These are phyloP conservation scores for Chrysemys picta DNA, from an alignment of 2,113 vertebrate species.

Conservation along the genomic window DNA sequence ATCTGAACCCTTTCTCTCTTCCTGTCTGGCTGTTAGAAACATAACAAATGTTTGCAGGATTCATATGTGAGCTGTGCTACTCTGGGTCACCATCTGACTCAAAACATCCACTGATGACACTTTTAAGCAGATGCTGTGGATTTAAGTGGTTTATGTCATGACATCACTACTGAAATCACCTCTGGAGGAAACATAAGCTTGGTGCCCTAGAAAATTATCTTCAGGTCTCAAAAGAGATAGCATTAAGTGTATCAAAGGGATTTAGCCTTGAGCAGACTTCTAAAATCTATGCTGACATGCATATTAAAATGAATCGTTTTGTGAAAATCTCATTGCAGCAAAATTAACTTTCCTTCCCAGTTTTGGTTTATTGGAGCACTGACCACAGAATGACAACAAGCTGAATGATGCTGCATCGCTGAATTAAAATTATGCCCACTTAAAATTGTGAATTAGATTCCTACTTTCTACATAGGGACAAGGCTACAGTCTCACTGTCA, in stretches of 20 bases:
- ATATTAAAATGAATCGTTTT: slow-evolving; percentile 15
- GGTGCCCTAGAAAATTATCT: slow-evolving; percentile 32
- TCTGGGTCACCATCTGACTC: slow-evolving; percentile 23
- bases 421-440: slow-evolving; percentile 29
- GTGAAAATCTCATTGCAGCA: background rate
- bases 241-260: background rate
- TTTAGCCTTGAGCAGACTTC: slow-evolving; percentile 10
- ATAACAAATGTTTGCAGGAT: background rate
- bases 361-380: slow-evolving; percentile 7
- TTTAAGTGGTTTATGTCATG: slow-evolving; percentile 31
- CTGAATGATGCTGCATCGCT: background rate
- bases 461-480: accelerated
- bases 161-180: slow-evolving; percentile 44
- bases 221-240: slow-evolving; percentile 22
- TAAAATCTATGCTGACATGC: background rate
- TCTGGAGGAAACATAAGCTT: slow-evolving; percentile 17
- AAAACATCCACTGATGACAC: background rate
- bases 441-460: background rate
- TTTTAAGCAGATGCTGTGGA: background rate
- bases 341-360: background rate
- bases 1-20: background rate
- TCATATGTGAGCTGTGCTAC: background rate
- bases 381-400: background rate
- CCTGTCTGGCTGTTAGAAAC: background rate
- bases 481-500: background rate